Base-by-base conservation (phyloP, 2,888 invertebrate genomes). In the Melanophora roralis region DNA sequence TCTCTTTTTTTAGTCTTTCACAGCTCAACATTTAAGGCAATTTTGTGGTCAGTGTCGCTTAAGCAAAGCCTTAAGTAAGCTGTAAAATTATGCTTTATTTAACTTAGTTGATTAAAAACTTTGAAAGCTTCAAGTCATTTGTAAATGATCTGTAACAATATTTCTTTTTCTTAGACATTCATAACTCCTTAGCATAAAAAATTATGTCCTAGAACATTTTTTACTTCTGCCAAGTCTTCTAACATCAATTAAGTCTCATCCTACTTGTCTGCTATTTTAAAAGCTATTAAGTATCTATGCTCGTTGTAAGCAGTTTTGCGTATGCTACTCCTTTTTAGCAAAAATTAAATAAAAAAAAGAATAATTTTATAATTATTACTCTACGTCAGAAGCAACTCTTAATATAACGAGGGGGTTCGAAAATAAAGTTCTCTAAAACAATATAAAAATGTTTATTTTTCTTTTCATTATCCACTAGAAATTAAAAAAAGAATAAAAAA, bases 281-380 rank as follows among this genome's bases (percentile, higher is more conserved):
- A n/a, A 59, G 1, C 16, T 14, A 43, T n/a, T 14, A 49, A 51
- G 59, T 49, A 67, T 73, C 74, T 59, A 43, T 51, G 59, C 40
- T 23, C 43, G 19, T 67, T 49, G 59, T 36, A 67, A 59, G 60
- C 38, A 49, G 45, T 59, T 57, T 57, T 32, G 27, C 55, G 64
- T 69, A 32, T 14, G 49, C 38, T 47, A 16, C 69, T 47, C 62
- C 59, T 73, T 11, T 11, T 0, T 1, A 38, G 12, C 2, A 6
- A n/a, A 3, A 38, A 38, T 2, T 4, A 38, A 9, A 40, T 43
- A 59, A 53, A 76, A 73, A 82, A 82, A 78, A 77, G 78, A 79
- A 83, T 84, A 83, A 84, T 84, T 82, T 83, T 82, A 83, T 81
- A 83, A 84, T 84, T 84, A 84, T 84, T 75, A 82, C 79, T 67